Evolutionary conservation across 2,888 invertebrate genomes (phyloP).

Genomic region (Heteropelma amictum): DNA sequence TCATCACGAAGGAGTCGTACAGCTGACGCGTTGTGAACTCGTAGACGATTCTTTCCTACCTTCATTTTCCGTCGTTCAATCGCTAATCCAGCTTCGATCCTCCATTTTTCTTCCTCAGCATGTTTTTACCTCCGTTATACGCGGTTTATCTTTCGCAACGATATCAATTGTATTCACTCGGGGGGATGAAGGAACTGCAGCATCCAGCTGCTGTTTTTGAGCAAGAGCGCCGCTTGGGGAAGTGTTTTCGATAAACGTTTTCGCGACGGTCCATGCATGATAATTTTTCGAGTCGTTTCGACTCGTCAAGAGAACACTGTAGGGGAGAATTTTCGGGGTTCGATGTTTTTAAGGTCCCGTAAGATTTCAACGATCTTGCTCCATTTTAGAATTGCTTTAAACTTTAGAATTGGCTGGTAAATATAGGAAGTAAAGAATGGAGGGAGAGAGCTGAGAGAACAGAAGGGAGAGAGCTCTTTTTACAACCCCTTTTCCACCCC

Average conservation of each 20-base stretch:
- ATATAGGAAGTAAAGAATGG: background rate
- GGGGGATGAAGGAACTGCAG: too few relatives aligned
- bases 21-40: constrained; percentile 4
- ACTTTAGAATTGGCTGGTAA: constrained; percentile 37
- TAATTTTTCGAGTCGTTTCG: too few relatives aligned
- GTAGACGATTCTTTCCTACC: too few relatives aligned
- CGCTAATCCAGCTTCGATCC: background rate
- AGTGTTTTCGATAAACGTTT: too few relatives aligned
- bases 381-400: too few relatives aligned
- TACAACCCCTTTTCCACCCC: background rate
- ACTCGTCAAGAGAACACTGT: too few relatives aligned
- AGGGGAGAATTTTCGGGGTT: background rate
- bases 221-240: too few relatives aligned
- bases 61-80: constrained; percentile 60
- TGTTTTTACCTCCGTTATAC: too few relatives aligned
- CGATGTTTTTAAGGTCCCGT: background rate
- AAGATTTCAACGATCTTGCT: background rate
- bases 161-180: too few relatives aligned
- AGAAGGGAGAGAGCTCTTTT: constrained; percentile 42
- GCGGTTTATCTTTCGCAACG: too few relatives aligned
- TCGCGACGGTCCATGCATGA: too few relatives aligned
- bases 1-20: constrained; percentile 6
- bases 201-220: too few relatives aligned
- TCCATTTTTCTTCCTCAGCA: background rate
- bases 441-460: constrained; percentile 35